Percentiles rank a stretch among this genome's conserved stretches.
These are phyloP conservation scores for Ips nitidus DNA, from an alignment of 1,140 invertebrate genomes.

Conservation along the genomic window DNA sequence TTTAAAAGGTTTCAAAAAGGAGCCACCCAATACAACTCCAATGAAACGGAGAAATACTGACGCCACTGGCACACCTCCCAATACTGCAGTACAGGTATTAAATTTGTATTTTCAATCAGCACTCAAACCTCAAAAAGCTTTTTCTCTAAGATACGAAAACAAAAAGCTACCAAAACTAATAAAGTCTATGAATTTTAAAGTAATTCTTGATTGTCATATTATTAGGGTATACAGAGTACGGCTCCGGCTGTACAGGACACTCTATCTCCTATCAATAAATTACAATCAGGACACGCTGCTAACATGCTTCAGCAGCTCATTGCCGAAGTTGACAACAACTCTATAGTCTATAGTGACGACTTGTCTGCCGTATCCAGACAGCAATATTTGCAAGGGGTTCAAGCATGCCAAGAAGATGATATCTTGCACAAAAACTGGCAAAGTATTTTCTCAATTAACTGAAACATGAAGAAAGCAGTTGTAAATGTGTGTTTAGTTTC, in stretches of 20 bases:
- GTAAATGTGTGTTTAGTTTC: constrained; percentile 67
- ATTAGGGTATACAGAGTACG: constrained; percentile 41
- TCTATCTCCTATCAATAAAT: constrained; percentile 58
- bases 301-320: constrained; percentile 91
- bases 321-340: constrained; percentile 91
- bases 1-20: constrained; percentile 86
- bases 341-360: constrained; percentile 90
- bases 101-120: constrained; percentile 32
- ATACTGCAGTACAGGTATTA: constrained; percentile 56
- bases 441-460: constrained; percentile 59
- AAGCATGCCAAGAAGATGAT: constrained; percentile 85
- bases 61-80: constrained; percentile 60
- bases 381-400: constrained; percentile 79
- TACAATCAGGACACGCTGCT: constrained; percentile 52
- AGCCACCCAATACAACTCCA: constrained; percentile 60
- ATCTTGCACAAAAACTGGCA: constrained; percentile 91
- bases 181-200: not conserved
- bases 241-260: constrained; percentile 52
- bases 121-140: not conserved
- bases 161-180: no score
- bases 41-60: constrained; percentile 62
- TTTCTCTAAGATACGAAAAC: no score
- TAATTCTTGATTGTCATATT: constrained; percentile 3
- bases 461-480: not conserved
- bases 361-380: constrained; percentile 72